Percentiles rank a stretch among this genome's conserved stretches.
Evolutionary conservation across 2,888 invertebrate species (phyloP).

Genomic region (Hylaea fasciaria): DNA sequence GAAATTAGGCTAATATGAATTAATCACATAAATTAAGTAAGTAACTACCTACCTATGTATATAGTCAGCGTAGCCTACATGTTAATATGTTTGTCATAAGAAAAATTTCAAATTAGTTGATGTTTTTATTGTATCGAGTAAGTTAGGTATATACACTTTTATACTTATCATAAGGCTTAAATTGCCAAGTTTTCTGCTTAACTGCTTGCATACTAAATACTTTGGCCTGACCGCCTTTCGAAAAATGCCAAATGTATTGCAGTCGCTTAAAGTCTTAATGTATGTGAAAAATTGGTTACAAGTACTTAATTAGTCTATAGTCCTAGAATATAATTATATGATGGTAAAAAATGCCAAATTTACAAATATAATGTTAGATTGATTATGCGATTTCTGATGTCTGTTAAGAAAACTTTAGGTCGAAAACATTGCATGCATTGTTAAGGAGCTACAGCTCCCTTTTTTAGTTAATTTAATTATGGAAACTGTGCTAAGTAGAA

Average conservation of each 20-base stretch:
- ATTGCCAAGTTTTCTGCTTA: neutral
- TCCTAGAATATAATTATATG: neutral
- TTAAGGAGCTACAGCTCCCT: too few species aligned
- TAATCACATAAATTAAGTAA: too few species aligned
- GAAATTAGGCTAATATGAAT: too few species aligned
- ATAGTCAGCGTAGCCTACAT: neutral
- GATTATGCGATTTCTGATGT: too few species aligned
- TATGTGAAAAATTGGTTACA: slow-evolving; percentile 2
- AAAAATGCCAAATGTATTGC: slow-evolving; percentile 14
- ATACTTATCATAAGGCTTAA: slow-evolving; percentile 3
- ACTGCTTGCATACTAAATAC: slow-evolving; percentile 11
- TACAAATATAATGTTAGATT: too few species aligned
- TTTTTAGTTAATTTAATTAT: too few species aligned
- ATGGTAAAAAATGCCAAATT: neutral
- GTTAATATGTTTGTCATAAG: neutral
- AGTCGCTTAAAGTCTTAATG: slow-evolving; percentile 11
- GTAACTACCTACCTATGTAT: too few species aligned
- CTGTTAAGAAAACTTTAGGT: too few species aligned
- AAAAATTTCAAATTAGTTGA: neutral
- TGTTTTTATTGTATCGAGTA: neutral
- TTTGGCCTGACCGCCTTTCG: slow-evolving; percentile 28
- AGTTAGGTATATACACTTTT: too few species aligned
- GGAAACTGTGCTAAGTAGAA: too few species aligned
- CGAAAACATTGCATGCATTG: too few species aligned
- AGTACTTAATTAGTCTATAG: too few species aligned